These are phyloP conservation scores for Thamnaconus septentrionalis DNA, from an alignment of 2,113 vertebrate genomes.

Conservation along the genomic window DNA sequence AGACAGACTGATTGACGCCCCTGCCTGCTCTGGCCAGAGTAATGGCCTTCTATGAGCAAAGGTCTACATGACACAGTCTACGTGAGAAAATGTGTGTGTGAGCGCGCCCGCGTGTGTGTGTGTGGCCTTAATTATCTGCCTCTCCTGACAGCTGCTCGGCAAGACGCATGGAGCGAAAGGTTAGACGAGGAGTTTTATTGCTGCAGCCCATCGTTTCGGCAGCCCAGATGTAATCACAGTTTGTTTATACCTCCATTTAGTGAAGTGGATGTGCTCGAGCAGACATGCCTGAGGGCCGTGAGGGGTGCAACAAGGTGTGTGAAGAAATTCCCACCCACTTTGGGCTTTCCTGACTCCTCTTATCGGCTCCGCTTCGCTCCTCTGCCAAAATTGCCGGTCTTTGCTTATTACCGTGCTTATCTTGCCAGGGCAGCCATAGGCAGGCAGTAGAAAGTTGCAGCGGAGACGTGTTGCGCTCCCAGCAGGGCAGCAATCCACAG, in stretches of 20 bases:
- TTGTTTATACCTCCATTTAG: conserved; percentile 25
- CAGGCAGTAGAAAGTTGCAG: conserved; percentile 9
- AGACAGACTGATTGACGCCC: conserved; percentile 63
- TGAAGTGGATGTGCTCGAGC: conserved; percentile 18
- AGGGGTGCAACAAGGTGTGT: conserved; percentile 13
- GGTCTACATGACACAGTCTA: conserved; percentile 19
- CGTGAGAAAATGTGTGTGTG: background rate
- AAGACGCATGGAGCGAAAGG: conserved; percentile 10
- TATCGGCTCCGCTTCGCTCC: conserved; percentile 18
- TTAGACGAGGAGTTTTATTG: conserved; percentile 6
- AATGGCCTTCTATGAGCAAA: conserved; percentile 28
- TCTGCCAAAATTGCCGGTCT: conserved; percentile 4
- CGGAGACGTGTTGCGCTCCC: conserved; percentile 3
- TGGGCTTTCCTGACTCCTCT: conserved; percentile 11
- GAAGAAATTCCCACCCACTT: conserved; percentile 14
- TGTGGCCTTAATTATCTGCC: conserved; percentile 17
- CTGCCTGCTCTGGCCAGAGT: conserved; percentile 30
- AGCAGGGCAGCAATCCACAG: conserved; percentile 12
- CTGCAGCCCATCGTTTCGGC: conserved; percentile 16
- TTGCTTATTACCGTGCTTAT: conserved; percentile 38
- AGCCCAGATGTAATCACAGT: conserved; percentile 10
- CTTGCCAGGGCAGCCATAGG: conserved; percentile 31
- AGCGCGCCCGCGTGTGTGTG: conserved; percentile 12
- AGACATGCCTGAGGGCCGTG: conserved; percentile 4
- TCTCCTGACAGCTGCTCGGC: conserved; percentile 20